Conservation (phyloP, 2,797 vertebrate genomes). For the Tadarida brasiliensis region DNA sequence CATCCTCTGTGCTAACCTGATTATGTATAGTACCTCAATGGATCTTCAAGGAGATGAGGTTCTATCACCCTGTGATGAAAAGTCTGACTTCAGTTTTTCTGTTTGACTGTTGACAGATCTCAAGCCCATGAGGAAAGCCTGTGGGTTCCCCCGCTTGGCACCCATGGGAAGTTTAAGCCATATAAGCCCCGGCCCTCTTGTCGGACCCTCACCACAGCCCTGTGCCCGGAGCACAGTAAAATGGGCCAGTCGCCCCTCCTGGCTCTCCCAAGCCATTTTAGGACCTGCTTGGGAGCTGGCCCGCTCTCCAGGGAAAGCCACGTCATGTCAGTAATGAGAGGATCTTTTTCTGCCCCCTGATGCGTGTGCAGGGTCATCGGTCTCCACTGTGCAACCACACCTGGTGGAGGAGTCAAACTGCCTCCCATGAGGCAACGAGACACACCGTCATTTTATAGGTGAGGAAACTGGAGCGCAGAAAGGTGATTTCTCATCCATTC, state of each 20-base stretch:
- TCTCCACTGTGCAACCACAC: neutral
- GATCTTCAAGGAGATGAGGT: neutral
- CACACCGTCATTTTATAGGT: neutral
- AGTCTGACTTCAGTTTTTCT: neutral
- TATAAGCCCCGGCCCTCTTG: neutral
- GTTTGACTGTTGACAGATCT: neutral
- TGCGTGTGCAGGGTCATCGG: neutral
- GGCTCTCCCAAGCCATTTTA: neutral
- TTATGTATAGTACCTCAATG: neutral
- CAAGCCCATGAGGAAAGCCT: neutral
- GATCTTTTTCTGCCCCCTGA: neutral
- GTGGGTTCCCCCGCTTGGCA: neutral
- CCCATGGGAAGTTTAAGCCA: neutral
- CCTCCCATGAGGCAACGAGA: neutral
- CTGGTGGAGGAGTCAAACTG: neutral
- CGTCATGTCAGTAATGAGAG: neutral
- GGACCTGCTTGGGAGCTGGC: neutral
- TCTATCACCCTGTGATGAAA: neutral
- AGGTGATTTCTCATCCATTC: neutral
- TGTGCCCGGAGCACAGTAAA: neutral
- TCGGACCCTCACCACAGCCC: neutral
- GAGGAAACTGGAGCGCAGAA: neutral
- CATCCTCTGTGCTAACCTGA: neutral
- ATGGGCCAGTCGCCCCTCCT: neutral
- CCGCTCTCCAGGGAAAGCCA: neutral